Conservation (phyloP, 2,888 invertebrate genomes). For the Lordiphosa andalusiaca region DNA sequence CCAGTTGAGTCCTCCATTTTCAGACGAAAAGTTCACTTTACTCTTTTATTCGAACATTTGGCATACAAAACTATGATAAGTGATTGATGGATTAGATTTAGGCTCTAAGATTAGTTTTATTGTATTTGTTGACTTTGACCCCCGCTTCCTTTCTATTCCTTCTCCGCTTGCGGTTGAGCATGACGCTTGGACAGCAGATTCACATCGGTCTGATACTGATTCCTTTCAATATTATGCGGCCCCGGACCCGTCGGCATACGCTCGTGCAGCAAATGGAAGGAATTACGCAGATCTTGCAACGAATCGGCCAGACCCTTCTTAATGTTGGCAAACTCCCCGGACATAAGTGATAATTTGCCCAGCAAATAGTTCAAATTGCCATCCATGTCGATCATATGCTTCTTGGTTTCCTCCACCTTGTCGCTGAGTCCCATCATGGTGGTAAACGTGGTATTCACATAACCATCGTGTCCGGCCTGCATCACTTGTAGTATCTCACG, state of each 20-base stretch:
- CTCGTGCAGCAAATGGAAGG: constrained; percentile 84
- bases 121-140: constrained; percentile 15
- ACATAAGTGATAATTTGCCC: constrained; percentile 89
- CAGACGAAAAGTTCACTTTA: too few relatives aligned
- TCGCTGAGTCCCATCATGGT: constrained; percentile 90
- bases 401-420: constrained; percentile 89
- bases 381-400: constrained; percentile 88
- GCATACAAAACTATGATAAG: too few relatives aligned
- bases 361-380: constrained; percentile 91
- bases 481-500: constrained; percentile 88
- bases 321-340: constrained; percentile 91
- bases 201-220: constrained; percentile 77
- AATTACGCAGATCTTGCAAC: constrained; percentile 85
- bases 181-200: constrained; percentile 77
- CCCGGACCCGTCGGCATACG: constrained; percentile 82
- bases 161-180: constrained; percentile 33
- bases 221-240: constrained; percentile 82
- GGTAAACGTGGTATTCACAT: constrained; percentile 88
- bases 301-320: constrained; percentile 88
- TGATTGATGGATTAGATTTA: too few relatives aligned
- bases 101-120: constrained; percentile 45
- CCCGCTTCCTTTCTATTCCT: constrained; percentile 12
- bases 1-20: too few relatives aligned
- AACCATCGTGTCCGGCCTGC: constrained; percentile 87
- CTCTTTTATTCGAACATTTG: too few relatives aligned